Conservation (phyloP, 1,140 invertebrate genomes). For the Trypoxylus dichotomus region DNA sequence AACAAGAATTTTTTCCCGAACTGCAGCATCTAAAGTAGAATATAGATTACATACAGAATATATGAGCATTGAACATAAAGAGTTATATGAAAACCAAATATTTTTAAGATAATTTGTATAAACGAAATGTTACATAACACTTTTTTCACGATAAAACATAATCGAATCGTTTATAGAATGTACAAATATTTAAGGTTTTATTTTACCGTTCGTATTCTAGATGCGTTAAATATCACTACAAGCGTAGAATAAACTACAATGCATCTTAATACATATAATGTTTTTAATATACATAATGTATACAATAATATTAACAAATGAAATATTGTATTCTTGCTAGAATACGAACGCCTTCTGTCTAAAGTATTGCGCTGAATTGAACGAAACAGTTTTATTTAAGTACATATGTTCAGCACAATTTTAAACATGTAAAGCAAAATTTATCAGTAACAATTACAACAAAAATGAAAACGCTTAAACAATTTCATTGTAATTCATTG, state of each 20-base stretch:
- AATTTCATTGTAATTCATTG: no score
- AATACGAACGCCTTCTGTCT: not conserved
- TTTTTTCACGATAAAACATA: not conserved
- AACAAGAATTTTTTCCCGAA: not conserved
- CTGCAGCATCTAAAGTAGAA: not conserved
- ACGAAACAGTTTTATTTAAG: conserved; percentile 56
- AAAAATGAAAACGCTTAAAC: no score
- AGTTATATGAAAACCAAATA: not conserved
- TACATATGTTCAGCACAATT: conserved; percentile 73
- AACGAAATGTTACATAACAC: conserved; percentile 7
- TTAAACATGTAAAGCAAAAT: no score
- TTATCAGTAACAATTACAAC: no score
- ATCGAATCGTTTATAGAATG: not conserved
- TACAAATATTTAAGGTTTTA: not conserved
- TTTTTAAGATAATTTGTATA: not conserved
- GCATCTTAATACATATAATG: no score
- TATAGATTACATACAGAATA: not conserved
- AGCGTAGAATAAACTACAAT: not conserved
- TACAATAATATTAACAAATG: conserved; percentile 1
- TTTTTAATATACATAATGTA: no score
- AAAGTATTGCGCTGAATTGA: conserved; percentile 4
- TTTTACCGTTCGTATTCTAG: conserved; percentile 18
- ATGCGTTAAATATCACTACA: not conserved
- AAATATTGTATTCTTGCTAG: not conserved
- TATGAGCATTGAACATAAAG: conserved; percentile 7